A percentile compares a stretch with the other conserved stretches of the same genome.
Conservation (phyloP, 2,797 vertebrate genomes). For the Alca torda region DNA sequence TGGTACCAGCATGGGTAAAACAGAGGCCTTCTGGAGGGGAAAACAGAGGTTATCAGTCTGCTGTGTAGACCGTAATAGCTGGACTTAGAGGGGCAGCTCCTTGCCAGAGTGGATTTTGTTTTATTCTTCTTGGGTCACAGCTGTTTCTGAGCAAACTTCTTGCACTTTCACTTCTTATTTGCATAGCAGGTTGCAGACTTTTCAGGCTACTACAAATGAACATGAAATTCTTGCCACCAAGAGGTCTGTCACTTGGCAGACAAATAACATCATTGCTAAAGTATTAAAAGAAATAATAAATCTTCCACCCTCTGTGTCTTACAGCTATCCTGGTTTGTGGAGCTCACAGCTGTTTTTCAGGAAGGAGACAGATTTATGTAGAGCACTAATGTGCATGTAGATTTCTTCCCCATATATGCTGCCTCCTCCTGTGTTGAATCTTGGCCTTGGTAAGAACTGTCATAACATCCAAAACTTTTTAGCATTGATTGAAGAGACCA, state of each 20-base stretch:
- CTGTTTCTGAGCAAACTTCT: conserved; percentile 5
- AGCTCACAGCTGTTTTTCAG: conserved; percentile 18
- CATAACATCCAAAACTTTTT: not conserved
- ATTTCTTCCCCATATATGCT: not conserved
- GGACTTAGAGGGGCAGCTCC: not conserved
- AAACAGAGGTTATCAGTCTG: not conserved
- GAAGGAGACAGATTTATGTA: not conserved
- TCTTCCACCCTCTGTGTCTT: not conserved
- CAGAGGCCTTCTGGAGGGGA: not conserved
- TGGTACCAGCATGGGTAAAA: not conserved
- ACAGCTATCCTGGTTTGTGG: not conserved
- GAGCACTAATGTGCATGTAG: not conserved
- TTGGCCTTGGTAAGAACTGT: not conserved
- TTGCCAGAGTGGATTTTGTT: not conserved
- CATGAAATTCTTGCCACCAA: not conserved
- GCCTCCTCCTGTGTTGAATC: not conserved
- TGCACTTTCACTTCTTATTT: not conserved
- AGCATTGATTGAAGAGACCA: not conserved
- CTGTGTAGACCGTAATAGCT: not conserved
- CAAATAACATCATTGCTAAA: not conserved
- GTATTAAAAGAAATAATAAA: conserved; percentile 19
- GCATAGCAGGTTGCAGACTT: not conserved
- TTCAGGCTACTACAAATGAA: not conserved
- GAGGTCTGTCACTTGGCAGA: not conserved
- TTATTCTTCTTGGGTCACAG: not conserved